Conservation (phyloP, 64 coral and sea anemone species). For the Pocillopora damicornis region DNA sequence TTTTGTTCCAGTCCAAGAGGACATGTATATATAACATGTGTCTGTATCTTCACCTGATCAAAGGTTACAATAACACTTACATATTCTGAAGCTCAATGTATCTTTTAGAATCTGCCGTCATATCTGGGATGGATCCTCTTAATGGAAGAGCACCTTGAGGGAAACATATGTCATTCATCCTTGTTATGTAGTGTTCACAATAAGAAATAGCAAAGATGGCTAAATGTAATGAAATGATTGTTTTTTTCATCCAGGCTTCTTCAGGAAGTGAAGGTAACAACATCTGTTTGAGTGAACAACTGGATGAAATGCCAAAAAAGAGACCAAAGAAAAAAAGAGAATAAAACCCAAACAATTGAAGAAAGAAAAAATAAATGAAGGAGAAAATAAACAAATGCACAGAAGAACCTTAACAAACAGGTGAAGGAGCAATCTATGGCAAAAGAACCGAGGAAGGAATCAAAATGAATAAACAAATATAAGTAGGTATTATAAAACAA, state of each 20-base stretch:
- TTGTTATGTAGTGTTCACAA: neutral
- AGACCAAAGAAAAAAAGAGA: neutral
- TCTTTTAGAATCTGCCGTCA: constrained; percentile 97
- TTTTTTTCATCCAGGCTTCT: too few relatives aligned
- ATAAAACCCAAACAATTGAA: neutral
- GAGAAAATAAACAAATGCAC: neutral
- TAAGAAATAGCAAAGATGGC: neutral
- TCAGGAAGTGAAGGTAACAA: neutral
- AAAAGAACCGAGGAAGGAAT: too few relatives aligned
- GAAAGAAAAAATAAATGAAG: neutral
- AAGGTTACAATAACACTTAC: constrained; percentile 34
- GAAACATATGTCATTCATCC: neutral
- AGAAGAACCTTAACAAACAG: too few relatives aligned
- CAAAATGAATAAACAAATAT: too few relatives aligned
- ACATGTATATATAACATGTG: neutral
- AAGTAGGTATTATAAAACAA: too few relatives aligned
- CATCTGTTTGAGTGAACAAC: neutral
- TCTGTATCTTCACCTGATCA: too few relatives aligned
- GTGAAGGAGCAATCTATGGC: too few relatives aligned
- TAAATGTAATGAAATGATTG: too few relatives aligned
- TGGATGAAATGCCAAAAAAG: neutral
- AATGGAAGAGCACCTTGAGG: constrained; percentile 69
- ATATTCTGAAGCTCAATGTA: constrained; percentile 90
- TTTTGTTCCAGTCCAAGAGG: neutral
- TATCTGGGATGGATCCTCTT: constrained; percentile 97